These are phyloP conservation scores for Euleptes europaea DNA, from an alignment of 2,113 vertebrate genomes.

Conservation along the genomic window DNA sequence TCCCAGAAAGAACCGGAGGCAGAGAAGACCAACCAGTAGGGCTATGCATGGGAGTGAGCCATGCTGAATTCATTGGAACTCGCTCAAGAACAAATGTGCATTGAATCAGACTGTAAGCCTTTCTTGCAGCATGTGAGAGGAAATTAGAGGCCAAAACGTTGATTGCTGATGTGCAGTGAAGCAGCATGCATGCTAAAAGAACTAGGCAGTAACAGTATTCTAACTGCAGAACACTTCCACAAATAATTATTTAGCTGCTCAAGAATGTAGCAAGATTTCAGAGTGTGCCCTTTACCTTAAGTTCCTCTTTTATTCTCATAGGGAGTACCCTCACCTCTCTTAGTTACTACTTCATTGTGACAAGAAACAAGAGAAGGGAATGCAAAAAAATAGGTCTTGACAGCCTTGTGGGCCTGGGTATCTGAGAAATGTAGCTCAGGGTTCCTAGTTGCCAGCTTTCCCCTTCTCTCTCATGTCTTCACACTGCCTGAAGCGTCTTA, in stretches of 20 bases:
- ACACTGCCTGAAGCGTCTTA: background rate
- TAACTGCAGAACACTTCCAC: background rate
- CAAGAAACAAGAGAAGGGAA: background rate
- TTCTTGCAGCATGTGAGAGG: background rate
- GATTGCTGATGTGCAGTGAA: background rate
- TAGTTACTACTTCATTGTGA: background rate
- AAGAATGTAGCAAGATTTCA: background rate
- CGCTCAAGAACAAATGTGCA: background rate
- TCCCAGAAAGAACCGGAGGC: background rate
- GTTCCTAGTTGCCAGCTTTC: background rate
- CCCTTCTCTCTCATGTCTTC: background rate
- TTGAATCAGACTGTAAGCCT: background rate
- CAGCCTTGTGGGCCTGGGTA: background rate
- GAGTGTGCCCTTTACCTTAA: background rate
- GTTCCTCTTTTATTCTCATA: background rate
- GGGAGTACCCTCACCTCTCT: background rate
- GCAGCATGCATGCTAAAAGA: background rate
- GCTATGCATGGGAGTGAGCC: background rate
- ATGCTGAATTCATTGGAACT: background rate
- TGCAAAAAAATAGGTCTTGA: background rate
- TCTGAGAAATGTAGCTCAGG: background rate
- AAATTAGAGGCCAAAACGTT: background rate
- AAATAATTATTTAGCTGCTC: background rate
- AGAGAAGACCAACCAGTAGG: background rate
- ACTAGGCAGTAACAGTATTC: background rate